These are phyloP conservation scores for Myoxocephalus aenaeus DNA, from an alignment of 2,797 vertebrate species.

Conservation along the genomic window DNA sequence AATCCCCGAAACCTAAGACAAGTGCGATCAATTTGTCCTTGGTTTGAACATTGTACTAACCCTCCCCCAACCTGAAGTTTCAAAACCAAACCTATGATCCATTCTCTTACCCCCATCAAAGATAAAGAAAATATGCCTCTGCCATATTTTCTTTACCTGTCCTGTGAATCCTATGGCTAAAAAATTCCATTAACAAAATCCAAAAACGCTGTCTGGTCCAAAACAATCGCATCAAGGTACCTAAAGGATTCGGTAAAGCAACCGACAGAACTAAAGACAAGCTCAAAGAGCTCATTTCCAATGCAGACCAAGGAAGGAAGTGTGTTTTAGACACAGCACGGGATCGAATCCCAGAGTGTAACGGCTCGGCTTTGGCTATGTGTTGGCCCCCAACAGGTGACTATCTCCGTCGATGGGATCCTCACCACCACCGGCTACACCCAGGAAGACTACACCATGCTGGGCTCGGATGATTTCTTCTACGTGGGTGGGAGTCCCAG, in stretches of 20 bases:
- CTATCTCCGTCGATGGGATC: slow-evolving; percentile 99
- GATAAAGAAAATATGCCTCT: slow-evolving; percentile 89
- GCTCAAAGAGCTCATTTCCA: slow-evolving; percentile 57
- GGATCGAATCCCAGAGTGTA: slow-evolving; percentile 70
- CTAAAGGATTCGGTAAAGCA: slow-evolving; percentile 50
- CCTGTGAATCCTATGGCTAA: slow-evolving; percentile 81
- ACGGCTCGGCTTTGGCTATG: slow-evolving; percentile 85
- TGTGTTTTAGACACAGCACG: slow-evolving; percentile 62
- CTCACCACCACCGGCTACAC: slow-evolving; percentile 99
- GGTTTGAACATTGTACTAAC: slow-evolving; percentile 89
- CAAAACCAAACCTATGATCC: slow-evolving; percentile 82
- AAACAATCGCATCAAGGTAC: slow-evolving; percentile 71
- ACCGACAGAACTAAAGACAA: slow-evolving; percentile 53
- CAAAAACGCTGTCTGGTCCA: slow-evolving; percentile 81
- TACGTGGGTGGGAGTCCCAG: slow-evolving; percentile 99
- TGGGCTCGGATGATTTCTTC: slow-evolving; percentile 99
- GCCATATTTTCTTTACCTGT: slow-evolving; percentile 89
- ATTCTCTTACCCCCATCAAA: slow-evolving; percentile 89
- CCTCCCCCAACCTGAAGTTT: slow-evolving; percentile 83
- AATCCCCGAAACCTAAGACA: slow-evolving; percentile 85
- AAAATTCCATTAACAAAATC: slow-evolving; percentile 79
- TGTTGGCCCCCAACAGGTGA: slow-evolving; percentile 96
- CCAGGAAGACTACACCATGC: slow-evolving; percentile 99
- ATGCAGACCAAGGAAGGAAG: slow-evolving; percentile 80
- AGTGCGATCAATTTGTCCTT: slow-evolving; percentile 87